A percentile compares a stretch with the other conserved stretches of the same genome.
These are phyloP conservation scores for Beroe forskalii DNA, from an alignment of 37 sponge, comb jelly and placozoan species.

Conservation along the genomic window DNA sequence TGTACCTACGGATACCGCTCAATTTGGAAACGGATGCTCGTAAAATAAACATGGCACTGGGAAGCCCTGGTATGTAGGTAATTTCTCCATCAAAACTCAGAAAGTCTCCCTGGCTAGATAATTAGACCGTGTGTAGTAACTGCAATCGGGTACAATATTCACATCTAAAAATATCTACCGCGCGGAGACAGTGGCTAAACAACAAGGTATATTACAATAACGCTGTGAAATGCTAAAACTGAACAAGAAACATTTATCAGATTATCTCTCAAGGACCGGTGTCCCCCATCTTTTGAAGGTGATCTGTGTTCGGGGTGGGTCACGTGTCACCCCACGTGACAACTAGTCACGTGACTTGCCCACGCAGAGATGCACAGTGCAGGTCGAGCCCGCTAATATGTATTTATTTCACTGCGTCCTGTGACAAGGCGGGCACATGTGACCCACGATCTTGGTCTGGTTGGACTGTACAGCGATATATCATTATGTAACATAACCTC, in stretches of 20 bases:
- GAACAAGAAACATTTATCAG: slow-evolving; percentile 61
- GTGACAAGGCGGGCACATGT: not conserved
- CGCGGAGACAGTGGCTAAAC: too few species aligned
- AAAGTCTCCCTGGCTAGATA: too few species aligned
- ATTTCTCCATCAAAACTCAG: too few species aligned
- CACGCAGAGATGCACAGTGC: not conserved
- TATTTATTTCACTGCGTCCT: slow-evolving; percentile 20
- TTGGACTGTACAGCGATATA: slow-evolving; percentile 24
- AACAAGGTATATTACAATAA: too few species aligned
- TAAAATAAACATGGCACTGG: too few species aligned
- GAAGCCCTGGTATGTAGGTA: too few species aligned
- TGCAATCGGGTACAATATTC: too few species aligned
- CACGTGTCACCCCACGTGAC: not conserved
- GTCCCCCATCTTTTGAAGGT: slow-evolving; percentile 51
- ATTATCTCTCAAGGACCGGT: slow-evolving; percentile 57
- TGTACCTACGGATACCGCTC: too few species aligned
- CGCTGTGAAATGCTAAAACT: not conserved
- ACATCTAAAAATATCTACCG: too few species aligned
- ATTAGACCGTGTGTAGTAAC: too few species aligned
- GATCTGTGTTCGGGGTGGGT: slow-evolving; percentile 39
- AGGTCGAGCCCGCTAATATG: not conserved
- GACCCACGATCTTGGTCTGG: not conserved
- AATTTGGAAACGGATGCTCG: too few species aligned
- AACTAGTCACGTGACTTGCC: not conserved
- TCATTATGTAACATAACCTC: slow-evolving; percentile 57